Base-by-base conservation (phyloP, 2,797 vertebrate species). In the Lemur catta region DNA sequence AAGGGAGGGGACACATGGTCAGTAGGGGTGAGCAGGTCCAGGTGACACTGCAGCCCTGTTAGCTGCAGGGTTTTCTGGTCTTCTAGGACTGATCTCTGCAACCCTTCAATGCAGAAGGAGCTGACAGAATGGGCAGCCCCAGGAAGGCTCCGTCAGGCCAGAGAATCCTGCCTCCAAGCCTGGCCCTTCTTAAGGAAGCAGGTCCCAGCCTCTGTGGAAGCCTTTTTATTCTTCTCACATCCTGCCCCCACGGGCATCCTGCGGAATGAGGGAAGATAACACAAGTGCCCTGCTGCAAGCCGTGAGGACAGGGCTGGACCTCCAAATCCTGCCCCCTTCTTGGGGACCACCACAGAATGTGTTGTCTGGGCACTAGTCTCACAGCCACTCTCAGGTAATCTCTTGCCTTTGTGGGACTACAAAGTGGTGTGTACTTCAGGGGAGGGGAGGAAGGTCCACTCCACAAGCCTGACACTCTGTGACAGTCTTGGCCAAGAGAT, bases 401-500 rank as follows among this genome's bases (percentile, higher is more conserved):
- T 1, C n/a, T 52, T 63, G 48, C 48, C 65, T 91, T 80, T 61
- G 85, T 52, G 89, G 46, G 43, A 41, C 30, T 24, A 20, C 15
- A 17, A 35, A 38, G 18, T 17, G 28, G n/a, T 18, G 9, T 20
- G 41, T n/a, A 26, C 7, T 7, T 75, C 61, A 12, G 65, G n/a
- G 43, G 38, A 43, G 57, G 12, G 0, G 26, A 10, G 79, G 50
- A 81, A 84, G 79, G 35, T 46, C 41, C 13, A 26, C 6, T 30
- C 24, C 4, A 11, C 5, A 2, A 6, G 48, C 50, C 84, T 82
- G 50, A 52, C 30, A 38, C 48, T 76, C 90, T 33, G 48, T 76
- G 82, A 95, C 55, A 41, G 80, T 52, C 57, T 41, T 93, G 67
- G 81, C 87, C 84, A 93, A 69, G 74, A 78, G 75, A 92, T 55